Evolutionary conservation across 2,113 vertebrate species (phyloP).

Genomic region (Glareola pratincola): DNA sequence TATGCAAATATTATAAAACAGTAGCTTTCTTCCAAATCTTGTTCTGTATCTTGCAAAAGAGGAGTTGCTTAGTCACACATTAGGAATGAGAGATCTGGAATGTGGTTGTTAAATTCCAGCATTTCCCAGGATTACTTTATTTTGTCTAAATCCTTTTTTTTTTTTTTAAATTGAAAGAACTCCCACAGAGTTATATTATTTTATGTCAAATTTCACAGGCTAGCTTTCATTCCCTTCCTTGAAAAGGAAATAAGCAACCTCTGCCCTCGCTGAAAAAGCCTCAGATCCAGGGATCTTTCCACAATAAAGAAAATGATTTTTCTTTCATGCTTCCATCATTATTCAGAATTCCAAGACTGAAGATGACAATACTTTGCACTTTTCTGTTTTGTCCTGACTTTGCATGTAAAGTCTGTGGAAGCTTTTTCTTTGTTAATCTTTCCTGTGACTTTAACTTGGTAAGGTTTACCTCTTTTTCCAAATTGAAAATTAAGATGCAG

Average conservation of each 20-base stretch:
- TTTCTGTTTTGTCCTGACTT: not conserved
- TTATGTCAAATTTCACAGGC: not conserved
- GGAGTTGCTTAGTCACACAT: not conserved
- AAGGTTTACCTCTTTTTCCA: not conserved
- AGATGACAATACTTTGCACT: not conserved
- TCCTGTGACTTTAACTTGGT: not conserved
- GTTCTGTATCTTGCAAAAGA: not conserved
- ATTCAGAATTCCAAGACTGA: not conserved
- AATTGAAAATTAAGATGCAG: not conserved
- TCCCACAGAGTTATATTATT: not conserved
- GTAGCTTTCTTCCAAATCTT: not conserved
- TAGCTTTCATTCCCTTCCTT: not conserved
- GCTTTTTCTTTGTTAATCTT: not conserved
- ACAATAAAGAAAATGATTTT: not conserved
- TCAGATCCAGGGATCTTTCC: not conserved
- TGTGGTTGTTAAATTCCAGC: not conserved
- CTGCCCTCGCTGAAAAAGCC: not conserved
- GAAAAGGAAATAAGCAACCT: not conserved
- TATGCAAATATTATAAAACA: not conserved
- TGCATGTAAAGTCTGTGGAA: not conserved
- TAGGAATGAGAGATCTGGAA: not conserved
- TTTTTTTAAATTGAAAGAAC: not conserved
- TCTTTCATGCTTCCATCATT: not conserved
- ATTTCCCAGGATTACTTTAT: not conserved
- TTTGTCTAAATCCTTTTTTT: not conserved